Evolutionary conservation across 2,888 invertebrate genomes (phyloP), one percentile per base, ranked within the genome.

Genomic region (Esperia sulphurella): DNA sequence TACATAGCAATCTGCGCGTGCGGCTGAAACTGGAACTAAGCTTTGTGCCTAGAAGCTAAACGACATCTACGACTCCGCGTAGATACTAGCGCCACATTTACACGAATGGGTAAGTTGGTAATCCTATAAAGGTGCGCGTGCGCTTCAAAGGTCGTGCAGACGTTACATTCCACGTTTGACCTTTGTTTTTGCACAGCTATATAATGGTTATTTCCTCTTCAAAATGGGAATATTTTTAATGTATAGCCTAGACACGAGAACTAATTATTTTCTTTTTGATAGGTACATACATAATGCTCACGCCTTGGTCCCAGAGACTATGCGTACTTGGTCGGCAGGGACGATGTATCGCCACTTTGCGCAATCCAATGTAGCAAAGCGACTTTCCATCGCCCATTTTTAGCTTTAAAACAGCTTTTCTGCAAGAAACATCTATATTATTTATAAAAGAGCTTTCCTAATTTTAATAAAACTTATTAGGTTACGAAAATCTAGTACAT

Each of bases 121-220:
- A 35, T 6, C 6, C 33, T 43, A 10, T 13, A 31, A 43, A 33
- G 43, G 43, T 48, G 61, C 63, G 58, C 62, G 41, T 43, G 71
- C 63, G 64, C 53, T 48, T 10, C 33, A 77, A 76, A 77, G 76
- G 77, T 77, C 70, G 63, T 14, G 7, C 39, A 61, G 56, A 68
- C 79, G 79, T 79, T 80, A 76, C 66, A 76, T 79, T 65, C 75
- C 68, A 51, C 37, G 40, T 31, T 5, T 71, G 68, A 73, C 69
- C 67, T 69, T 66, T 63, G 60, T 69, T 65, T 71, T 71, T 70
- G 46, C 55, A 4, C 21, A n/a, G 1, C 33, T 41, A 49, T 49
- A 14, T 33, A 53, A 55, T 30, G 43, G 45, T 45, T 48, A 43
- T 43, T 43, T 43, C 43, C n/a, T 39, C 35, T 29, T 12, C 8